Percentiles rank a stretch among this genome's conserved stretches.
Conservation (phyloP, 2,113 vertebrate species). For the Nannospalax galili region DNA sequence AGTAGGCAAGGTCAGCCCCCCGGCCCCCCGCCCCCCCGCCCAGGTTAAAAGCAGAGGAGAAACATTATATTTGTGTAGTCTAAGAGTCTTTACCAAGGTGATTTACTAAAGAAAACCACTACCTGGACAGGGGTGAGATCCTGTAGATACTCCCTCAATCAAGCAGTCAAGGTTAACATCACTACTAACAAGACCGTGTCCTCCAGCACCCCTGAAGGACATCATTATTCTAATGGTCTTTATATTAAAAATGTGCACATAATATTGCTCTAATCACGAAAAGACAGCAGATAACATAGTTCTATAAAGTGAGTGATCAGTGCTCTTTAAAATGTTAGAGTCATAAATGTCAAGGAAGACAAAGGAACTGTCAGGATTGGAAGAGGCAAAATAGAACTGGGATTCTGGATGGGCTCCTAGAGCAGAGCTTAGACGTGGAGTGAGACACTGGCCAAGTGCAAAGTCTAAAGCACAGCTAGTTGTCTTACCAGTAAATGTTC, state of each 20-base stretch:
- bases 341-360: background rate
- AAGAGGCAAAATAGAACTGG: background rate
- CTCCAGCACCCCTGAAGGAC: background rate
- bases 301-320: background rate
- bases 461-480: background rate
- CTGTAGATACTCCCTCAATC: background rate
- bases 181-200: background rate
- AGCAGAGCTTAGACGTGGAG: background rate
- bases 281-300: background rate
- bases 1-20: background rate
- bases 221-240: background rate
- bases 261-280: background rate
- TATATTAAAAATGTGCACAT: constrained; percentile 22
- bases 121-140: background rate
- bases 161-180: background rate
- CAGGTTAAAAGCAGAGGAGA: background rate
- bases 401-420: background rate
- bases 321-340: constrained; percentile 2
- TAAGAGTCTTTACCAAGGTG: background rate
- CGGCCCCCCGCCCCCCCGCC: no score
- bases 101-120: background rate
- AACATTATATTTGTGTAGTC: background rate
- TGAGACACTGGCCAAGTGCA: constrained; percentile 2
- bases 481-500: background rate
- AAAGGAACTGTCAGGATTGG: background rate